phyloP scores from a whole-genome alignment of 2,113 vertebrate genomes.

The Phalacrocorax carbo region DNA sequence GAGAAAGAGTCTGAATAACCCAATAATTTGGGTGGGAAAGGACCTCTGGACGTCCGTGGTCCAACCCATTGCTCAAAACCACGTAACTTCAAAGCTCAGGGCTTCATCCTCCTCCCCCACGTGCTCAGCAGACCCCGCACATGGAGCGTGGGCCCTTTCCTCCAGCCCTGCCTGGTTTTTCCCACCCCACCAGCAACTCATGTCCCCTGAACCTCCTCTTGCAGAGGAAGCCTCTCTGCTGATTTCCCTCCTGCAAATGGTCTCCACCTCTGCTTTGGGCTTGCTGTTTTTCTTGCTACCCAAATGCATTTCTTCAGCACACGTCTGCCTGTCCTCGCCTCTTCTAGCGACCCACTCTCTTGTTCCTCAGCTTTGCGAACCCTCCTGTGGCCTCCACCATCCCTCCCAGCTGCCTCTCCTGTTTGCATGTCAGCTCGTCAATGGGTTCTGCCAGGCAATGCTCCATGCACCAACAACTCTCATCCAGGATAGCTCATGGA shows the following conservation, averaged over 20 bases:
- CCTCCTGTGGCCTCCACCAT: not conserved
- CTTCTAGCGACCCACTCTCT: not conserved
- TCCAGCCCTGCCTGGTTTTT: not conserved
- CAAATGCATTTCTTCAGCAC: not conserved
- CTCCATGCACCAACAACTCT: not conserved
- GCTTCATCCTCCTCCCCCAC: fast-evolving
- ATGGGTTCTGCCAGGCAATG: not conserved
- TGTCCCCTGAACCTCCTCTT: not conserved
- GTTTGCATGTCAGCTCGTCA: fast-evolving
- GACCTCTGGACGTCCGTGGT: not conserved
- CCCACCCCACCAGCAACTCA: not conserved
- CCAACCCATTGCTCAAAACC: not conserved
- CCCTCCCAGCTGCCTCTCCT: not conserved
- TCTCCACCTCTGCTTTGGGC: not conserved
- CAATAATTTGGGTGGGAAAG: not conserved
- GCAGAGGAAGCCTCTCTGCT: not conserved
- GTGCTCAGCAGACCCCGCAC: not conserved
- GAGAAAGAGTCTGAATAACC: not conserved
- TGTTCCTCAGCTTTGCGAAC: not conserved
- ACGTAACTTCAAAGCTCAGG: not conserved
- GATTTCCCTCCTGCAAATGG: not conserved
- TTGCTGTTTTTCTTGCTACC: not conserved
- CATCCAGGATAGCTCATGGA: not conserved
- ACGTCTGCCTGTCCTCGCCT: not conserved
- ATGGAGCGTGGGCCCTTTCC: not conserved